Conservation (phyloP, 2,797 vertebrate genomes). For the Heliangelus exortis region DNA sequence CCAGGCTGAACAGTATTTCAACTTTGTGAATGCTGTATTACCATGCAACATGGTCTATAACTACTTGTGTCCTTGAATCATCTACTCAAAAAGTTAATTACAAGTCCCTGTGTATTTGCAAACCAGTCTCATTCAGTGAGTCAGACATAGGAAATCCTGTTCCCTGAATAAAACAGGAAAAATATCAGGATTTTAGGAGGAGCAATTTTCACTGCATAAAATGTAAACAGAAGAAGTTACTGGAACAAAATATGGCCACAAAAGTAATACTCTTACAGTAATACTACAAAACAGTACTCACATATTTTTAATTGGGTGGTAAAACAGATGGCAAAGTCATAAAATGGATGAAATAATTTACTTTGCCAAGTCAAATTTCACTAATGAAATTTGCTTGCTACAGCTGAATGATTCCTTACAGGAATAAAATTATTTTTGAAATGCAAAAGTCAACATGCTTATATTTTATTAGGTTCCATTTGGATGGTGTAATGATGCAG, state of each 20-base stretch:
- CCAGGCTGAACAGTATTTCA: background rate
- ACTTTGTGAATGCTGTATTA: background rate
- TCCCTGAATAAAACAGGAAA: background rate
- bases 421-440: background rate
- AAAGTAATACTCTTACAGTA: background rate
- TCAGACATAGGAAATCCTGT: background rate
- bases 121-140: background rate
- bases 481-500: slow-evolving; percentile 8
- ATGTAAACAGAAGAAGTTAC: background rate
- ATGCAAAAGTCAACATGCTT: background rate
- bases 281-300: background rate
- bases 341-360: background rate
- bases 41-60: background rate
- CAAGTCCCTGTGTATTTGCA: background rate
- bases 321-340: background rate
- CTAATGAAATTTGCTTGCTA: background rate
- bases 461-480: background rate
- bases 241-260: background rate
- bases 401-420: background rate
- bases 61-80: background rate
- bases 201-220: background rate
- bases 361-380: slow-evolving; percentile 12
- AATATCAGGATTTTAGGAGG: background rate
- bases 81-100: background rate
- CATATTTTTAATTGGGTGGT: background rate